Evolutionary conservation across 2,888 invertebrate genomes (phyloP), one percentile per base, ranked within the genome.

Genomic region (Leptopilina syphax): DNA sequence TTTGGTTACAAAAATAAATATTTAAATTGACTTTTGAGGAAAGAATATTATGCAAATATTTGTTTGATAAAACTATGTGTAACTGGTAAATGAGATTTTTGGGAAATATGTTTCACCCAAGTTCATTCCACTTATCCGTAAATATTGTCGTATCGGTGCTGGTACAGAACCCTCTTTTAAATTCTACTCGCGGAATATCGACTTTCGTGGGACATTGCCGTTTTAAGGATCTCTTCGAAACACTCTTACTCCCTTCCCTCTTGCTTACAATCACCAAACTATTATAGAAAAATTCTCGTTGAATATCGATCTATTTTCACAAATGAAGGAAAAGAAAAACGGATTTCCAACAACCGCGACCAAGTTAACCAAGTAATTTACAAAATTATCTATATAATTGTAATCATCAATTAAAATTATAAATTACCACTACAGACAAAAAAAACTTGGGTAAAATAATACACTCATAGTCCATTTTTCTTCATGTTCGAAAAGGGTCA

Each of bases 171-270:
- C 12, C 82, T 84, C 67, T 80, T 84, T 82, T 81, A 84, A 81
- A 84, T 84, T 84, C 82, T 81, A 81, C 77, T 81, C 76, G 79
- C 81, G 68, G 81, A 80, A 80, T 84, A 81, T 84, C 84, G 81
- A 82, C 80, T 82, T 84, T 82, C 78, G 81, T 80, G 79, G 81
- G 66, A 84, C 80, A 78, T 82, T 80, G 82, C 83, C 82, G 81
- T 54, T 47, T 84, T 81, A 80, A 50, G 82, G 82, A 82, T 81
- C 79, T 82, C 77, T 70, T 68, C 82, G 65, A 79, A 63, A 81
- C 81, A 79, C 68, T 65, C 10, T 34, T 34, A 34, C 54, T 78
- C 7, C 18, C 6, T n/a, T 7, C 83, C 84, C 80, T 81, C 82
- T 84, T 84, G 83, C 84, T 85, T 83, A 83, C 82, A 50, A 77